These are phyloP conservation scores for Trematomus loennbergii DNA, from an alignment of 2,113 vertebrate species.

Conservation along the genomic window DNA sequence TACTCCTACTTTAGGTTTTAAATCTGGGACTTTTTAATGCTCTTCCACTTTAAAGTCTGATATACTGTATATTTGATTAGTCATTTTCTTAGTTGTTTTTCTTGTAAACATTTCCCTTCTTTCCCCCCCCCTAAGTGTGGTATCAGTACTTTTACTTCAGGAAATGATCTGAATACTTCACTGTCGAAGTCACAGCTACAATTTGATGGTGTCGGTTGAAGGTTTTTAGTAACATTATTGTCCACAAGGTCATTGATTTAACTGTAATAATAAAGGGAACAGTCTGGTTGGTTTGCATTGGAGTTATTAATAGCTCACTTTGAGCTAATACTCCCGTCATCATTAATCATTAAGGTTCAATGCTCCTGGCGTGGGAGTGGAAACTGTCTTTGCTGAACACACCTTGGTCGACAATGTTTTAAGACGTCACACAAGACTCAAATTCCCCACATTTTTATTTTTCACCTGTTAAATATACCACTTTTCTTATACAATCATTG, in stretches of 20 bases:
- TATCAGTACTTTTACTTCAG: no score
- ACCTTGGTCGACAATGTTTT: not conserved
- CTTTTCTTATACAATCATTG: slow-evolving; percentile 75
- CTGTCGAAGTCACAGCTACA: not conserved
- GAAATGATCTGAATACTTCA: no score
- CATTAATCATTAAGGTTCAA: slow-evolving; percentile 10
- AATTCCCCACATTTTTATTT: slow-evolving; percentile 75
- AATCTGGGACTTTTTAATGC: no score
- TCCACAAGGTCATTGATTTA: not conserved
- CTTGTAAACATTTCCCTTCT: no score
- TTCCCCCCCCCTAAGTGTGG: no score
- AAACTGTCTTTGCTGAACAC: not conserved
- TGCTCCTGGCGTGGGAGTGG: not conserved
- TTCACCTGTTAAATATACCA: slow-evolving; percentile 78
- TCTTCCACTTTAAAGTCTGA: no score
- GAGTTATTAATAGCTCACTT: slow-evolving; percentile 21
- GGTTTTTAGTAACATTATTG: not conserved
- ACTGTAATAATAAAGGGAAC: no score
- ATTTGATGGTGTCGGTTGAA: not conserved
- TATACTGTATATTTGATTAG: no score
- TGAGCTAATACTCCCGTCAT: not conserved
- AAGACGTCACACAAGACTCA: slow-evolving; percentile 4
- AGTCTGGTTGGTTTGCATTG: not conserved
- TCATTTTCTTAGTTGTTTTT: no score
- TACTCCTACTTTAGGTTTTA: no score